Evolutionary conservation across 2,888 invertebrate species (phyloP).

Genomic region (Drosophila pseudotakahashii): DNA sequence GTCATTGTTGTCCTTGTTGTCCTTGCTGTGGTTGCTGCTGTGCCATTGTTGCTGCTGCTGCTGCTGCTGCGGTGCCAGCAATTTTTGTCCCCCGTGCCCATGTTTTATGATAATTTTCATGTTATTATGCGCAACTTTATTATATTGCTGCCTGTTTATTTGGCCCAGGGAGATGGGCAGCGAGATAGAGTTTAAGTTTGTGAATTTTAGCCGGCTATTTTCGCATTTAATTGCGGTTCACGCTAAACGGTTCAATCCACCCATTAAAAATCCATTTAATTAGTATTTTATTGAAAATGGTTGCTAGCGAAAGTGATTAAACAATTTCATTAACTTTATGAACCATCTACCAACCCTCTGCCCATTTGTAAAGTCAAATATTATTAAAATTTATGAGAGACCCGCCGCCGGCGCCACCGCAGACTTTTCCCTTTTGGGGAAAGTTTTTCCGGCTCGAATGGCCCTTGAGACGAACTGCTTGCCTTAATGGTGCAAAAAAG

Average conservation of each 20-base stretch:
- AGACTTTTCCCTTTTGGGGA: conserved; percentile 27
- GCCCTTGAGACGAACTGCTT: conserved; percentile 69
- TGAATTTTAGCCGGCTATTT: not conserved
- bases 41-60: conserved; percentile 16
- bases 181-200: too few species aligned
- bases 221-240: conserved; percentile 1
- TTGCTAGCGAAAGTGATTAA: conserved; percentile 60
- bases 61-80: conserved; percentile 11
- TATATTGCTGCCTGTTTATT: conserved; percentile 39
- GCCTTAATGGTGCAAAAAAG: conserved; percentile 65
- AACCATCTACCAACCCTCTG: not conserved
- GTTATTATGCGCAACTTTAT: conserved; percentile 42
- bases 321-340: conserved; percentile 67
- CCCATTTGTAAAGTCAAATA: conserved; percentile 53
- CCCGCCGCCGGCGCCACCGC: conserved; percentile 22
- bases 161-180: not conserved
- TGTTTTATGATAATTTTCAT: conserved; percentile 50
- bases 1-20: conserved; percentile 15
- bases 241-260: conserved; percentile 1
- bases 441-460: conserved; percentile 41
- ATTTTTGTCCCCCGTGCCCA: conserved; percentile 33
- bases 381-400: conserved; percentile 70
- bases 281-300: conserved; percentile 29
- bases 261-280: conserved; percentile 23
- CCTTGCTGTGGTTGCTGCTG: conserved; percentile 14